Conservation (phyloP, 2,797 vertebrate genomes). For the Pseudopleuronectes americanus region DNA sequence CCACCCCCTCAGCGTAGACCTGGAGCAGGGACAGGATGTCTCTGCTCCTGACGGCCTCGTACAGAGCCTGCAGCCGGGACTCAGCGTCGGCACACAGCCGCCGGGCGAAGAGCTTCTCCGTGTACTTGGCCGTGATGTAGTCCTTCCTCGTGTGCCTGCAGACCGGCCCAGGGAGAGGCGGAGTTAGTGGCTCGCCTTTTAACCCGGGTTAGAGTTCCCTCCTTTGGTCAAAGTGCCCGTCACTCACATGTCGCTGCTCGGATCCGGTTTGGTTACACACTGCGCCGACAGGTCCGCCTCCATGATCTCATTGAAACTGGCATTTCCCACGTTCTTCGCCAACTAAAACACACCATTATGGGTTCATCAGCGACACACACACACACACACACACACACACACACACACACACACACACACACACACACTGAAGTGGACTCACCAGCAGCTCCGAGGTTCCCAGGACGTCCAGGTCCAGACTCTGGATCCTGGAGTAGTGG, state of each 20-base stretch:
- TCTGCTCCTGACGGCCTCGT: slow-evolving; percentile 88
- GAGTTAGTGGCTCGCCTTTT: background rate
- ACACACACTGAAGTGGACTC: slow-evolving; percentile 56
- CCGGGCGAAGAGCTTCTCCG: slow-evolving; percentile 89
- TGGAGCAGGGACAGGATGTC: slow-evolving; percentile 93
- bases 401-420: too few relatives aligned
- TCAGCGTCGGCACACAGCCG: slow-evolving; percentile 79
- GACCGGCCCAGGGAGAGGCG: slow-evolving; percentile 8
- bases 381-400: too few relatives aligned
- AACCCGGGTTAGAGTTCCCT: background rate
- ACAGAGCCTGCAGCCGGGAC: slow-evolving; percentile 85
- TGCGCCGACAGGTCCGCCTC: slow-evolving; percentile 88
- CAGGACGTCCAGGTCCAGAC: slow-evolving; percentile 94
- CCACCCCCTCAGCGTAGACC: slow-evolving; percentile 91
- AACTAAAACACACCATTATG: slow-evolving; percentile 81
- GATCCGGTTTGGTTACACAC: slow-evolving; percentile 86
- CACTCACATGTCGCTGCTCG: slow-evolving; percentile 95
- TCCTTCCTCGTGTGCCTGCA: slow-evolving; percentile 95
- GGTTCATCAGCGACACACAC: background rate
- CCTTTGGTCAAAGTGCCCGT: background rate
- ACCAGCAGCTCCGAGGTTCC: slow-evolving; percentile 98
- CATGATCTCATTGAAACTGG: slow-evolving; percentile 96
- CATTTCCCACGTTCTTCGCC: slow-evolving; percentile 96
- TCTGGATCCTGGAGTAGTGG: slow-evolving; percentile 98
- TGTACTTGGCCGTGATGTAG: slow-evolving; percentile 97